Evolutionary conservation across 2,797 vertebrate genomes (phyloP), one percentile per base, ranked within the genome.

Genomic region (Selene dorsalis): DNA sequence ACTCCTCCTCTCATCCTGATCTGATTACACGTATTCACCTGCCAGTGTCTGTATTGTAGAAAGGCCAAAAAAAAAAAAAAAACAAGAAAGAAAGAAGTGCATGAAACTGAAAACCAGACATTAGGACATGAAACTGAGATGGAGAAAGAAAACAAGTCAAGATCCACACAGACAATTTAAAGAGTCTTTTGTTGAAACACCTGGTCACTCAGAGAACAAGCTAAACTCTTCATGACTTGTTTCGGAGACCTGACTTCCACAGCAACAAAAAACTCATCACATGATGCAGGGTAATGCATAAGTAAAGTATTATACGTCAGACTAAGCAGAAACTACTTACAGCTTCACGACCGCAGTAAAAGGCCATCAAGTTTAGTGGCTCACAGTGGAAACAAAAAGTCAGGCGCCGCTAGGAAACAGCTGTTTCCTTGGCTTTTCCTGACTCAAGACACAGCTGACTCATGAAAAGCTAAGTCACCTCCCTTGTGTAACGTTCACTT

Each of bases 401-500:
- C 14, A 35, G 57, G 28, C 14, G 9, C 73, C 72, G 26, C 9
- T 66, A 82, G 90, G 89, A 93, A 92, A 61, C 90, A 91, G 82
- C 82, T 91, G 92, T 79, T 93, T 93, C 92, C 91, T 80, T 2
- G 0, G 32, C 57, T 75, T 73, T 59, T 11, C 35, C 82, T 74
- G 87, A 89, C 65, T 82, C 77, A 69, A 82, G 57, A 65, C 64
- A 77, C 3, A 55, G 90, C 90, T 91, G 92, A 93, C 83, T 90
- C 88, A 82, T 79, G 82, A 84, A 47, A 64, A 84, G 63, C 47
- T 17, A 38, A 80, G 74, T 82, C 63, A 41, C n/a, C 52, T 65
- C 48, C 16, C 35, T 73, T 73, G 62, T 67, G 43, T 84, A 59
- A 79, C 4, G 2, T 55, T 35, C 50, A 50, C 64, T 45, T 41